A percentile compares a stretch with the other conserved stretches of the same genome.
These are phyloP conservation scores for Planococcus citri DNA, from an alignment of 1,140 invertebrate species.

Conservation along the genomic window DNA sequence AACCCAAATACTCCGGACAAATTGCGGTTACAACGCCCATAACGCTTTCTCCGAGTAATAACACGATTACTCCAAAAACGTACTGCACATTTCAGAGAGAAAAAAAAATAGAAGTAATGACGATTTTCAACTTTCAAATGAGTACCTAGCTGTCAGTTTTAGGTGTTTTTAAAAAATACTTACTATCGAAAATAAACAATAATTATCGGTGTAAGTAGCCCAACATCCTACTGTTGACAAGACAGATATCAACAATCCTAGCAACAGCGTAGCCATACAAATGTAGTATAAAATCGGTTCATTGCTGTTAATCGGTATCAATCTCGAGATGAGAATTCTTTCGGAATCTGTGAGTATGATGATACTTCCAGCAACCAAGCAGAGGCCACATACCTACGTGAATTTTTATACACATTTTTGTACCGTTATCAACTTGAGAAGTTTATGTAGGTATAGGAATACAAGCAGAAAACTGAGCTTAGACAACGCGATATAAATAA, in stretches of 20 bases:
- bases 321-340: slow-evolving; percentile 30
- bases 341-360: slow-evolving; percentile 30
- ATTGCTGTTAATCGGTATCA: slow-evolving; percentile 46
- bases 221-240: slow-evolving; percentile 60
- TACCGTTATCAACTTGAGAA: too few relatives aligned
- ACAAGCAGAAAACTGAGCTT: slow-evolving; percentile 8
- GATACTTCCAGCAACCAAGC: slow-evolving; percentile 29
- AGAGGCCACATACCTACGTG: slow-evolving; percentile 30
- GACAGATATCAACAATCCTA: slow-evolving; percentile 50
- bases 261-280: slow-evolving; percentile 46
- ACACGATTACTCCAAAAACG: slow-evolving; percentile 51
- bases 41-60: slow-evolving; percentile 56
- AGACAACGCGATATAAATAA: neutral
- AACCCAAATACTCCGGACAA: slow-evolving; percentile 63
- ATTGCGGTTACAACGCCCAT: slow-evolving; percentile 58
- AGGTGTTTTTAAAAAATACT: slow-evolving; percentile 2
- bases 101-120: slow-evolving; percentile 21
- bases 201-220: slow-evolving; percentile 58
- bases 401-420: neutral
- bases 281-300: slow-evolving; percentile 63
- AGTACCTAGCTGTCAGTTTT: too few relatives aligned
- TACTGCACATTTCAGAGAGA: slow-evolving; percentile 44
- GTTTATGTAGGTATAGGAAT: slow-evolving; percentile 14
- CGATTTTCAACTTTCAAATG: neutral
- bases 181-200: slow-evolving; percentile 34